Base-by-base conservation (phyloP, 2,888 invertebrate species). In the Pseudococcus viburni region DNA sequence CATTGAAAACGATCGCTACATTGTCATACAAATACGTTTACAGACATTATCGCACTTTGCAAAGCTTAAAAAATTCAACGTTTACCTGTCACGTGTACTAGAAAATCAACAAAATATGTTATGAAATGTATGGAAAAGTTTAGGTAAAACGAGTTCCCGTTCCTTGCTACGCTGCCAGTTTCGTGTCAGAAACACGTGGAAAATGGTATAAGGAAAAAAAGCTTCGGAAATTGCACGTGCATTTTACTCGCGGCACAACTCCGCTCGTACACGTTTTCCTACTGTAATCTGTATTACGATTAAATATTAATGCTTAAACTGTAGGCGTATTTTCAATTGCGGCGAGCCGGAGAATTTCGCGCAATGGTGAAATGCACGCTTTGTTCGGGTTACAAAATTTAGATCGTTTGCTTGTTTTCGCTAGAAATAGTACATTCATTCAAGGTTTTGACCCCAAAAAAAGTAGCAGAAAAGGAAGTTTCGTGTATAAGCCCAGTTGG, bases 101-200 rank as follows among this genome's bases (percentile, higher is more conserved):
- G 64, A 12, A 73, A 83, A 46, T 83, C 80, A 83, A n/a, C 19
- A 46, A 83, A 83, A 83, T 83, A 83, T 83, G 80, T 83, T 83
- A 83, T 46, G 80, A 83, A 46, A 83, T 33, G 80, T 42, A 33
- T 73, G 33, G 73, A 73, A 73, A 73, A 73, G 73, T 73, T 33
- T 42, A 42, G n/a, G 0, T 17, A 17, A 26, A 33, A 73, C 73
- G 73, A 17, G 73, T 73, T 73, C 12, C 64, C 64, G 11, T 73
- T 39, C 4, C 22, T 22, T 0, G 9, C 64, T 9, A 73, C 17
- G 15, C 26, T 73, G 73, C 73, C 33, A 33, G 73, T 33, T 73
- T 73, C 33, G 73, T 73, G 73, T 73, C 73, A 73, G 33, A 73
- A 33, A 73, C 73, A 73, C 73, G 73, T 73, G 73, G 33, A 33